Percentiles rank a stretch among this genome's conserved stretches.
phyloP scores from a whole-genome alignment of 2,797 vertebrate species.

The Bradypodion ventrale region DNA sequence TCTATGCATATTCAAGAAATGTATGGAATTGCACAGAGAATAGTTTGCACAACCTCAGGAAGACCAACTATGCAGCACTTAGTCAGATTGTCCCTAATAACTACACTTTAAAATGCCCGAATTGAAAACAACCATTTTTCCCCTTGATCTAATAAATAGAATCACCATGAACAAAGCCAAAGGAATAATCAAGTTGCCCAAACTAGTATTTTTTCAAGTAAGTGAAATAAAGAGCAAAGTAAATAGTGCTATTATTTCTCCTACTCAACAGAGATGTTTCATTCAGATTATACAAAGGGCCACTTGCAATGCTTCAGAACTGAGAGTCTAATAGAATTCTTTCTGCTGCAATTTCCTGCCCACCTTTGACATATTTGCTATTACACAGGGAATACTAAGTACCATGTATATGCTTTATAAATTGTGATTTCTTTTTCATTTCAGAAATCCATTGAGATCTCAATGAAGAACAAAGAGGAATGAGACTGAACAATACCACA shows the following conservation, averaged over 20 bases:
- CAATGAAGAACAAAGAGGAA: conserved; percentile 64
- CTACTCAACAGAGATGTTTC: background rate
- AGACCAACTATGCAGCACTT: background rate
- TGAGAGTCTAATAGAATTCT: conserved; percentile 31
- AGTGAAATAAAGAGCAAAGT: conserved; percentile 11
- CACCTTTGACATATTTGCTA: conserved; percentile 52
- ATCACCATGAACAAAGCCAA: conserved; percentile 29
- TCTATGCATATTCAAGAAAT: background rate
- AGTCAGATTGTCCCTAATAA: background rate
- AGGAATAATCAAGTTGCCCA: conserved; percentile 42
- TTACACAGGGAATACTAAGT: conserved; percentile 59
- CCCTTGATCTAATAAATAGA: conserved; percentile 48
- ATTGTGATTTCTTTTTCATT: conserved; percentile 67
- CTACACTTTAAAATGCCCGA: background rate
- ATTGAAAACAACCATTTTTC: conserved; percentile 42
- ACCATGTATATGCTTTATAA: conserved; percentile 67
- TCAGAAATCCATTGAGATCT: conserved; percentile 74
- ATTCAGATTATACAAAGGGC: conserved; percentile 38
- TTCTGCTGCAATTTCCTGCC: conserved; percentile 38
- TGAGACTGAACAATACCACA: conserved; percentile 65
- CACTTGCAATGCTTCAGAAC: conserved; percentile 41
- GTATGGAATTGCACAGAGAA: background rate
- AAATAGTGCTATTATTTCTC: conserved; percentile 37
- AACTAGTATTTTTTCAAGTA: conserved; percentile 43
- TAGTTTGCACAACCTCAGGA: background rate